Base-by-base conservation (phyloP, 1,140 invertebrate species). In the Manduca sexta region DNA sequence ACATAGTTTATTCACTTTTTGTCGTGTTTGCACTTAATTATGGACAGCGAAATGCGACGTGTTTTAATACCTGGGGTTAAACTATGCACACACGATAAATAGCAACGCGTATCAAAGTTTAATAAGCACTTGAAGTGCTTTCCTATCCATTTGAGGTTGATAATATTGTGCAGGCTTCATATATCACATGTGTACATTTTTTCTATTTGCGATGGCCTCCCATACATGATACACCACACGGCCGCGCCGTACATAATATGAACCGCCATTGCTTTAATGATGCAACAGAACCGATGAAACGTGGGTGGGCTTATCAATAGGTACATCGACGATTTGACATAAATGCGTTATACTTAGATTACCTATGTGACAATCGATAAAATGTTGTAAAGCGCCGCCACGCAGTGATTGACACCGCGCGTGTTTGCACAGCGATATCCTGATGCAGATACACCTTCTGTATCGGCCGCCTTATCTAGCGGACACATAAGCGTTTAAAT, bases 311-410 rank as follows among this genome's bases (percentile, higher is more conserved):
- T 82, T 82, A 84, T 84, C 80, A 56, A 46, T 56, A 52, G 64
- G 61, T 71, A 76, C 63, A 80, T 82, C 74, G 65, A 48, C 74
- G 73, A 84, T 79, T 80, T 84, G 78, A 80, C 74, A 77, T 76
- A 84, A 82, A 84, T 82, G 76, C 73, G 74, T 80, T 76, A 74
- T 74, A 76, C 62, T 71, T 73, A 75, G 77, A 77, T 80, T 80
- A 60, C 49, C 29, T 60, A 79, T 79, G 67, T 74, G 75, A 78
- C 69, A 75, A 73, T 60, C 56, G 78, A 82, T 82, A 82, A 79
- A 70, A 74, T 65, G 64, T 79, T 75, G 71, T 80, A 73, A 84
- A 69, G 78, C 52, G 70, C 80, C 80, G 80, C 80, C 70, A 71
- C 56, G 71, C 59, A 52, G 64, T 84, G 78, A 82, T 80, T 84